Evolutionary conservation across 2,113 vertebrate genomes (phyloP), one percentile per base, ranked within the genome.

Genomic region (Catharus fuscescens): DNA sequence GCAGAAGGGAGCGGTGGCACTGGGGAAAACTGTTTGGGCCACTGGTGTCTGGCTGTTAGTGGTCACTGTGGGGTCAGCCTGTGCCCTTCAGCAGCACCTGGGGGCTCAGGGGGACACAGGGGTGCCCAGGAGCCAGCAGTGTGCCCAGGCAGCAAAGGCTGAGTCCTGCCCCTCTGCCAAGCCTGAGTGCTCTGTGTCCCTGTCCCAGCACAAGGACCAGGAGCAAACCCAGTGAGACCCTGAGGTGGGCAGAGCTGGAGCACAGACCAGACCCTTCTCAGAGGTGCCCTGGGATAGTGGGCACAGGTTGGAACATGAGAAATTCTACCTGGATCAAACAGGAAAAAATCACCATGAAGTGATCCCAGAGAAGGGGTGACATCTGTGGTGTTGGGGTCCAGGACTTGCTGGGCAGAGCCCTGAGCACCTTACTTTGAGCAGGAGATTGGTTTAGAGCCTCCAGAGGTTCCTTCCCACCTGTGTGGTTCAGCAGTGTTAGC

Each of bases 401-500:
- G 40, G 40, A 40, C 40, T 40, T 40, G 40, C 40, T 40, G 40
- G 61, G 36, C 34, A 85, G 65, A 64, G 21, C 40, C 40, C 25
- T 60, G 57, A 79, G 53, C 14, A n/a, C 59, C 6, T 59, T 54
- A 44, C 48, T 85, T 78, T 71, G 15, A n/a, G 65, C 24, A 40
- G 73, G 42, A 80, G 44, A 4, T 21, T 80, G 56, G 25, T 29
- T 83, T n/a, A 32, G n/a, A 47, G 78, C 32, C n/a, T 76, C 16
- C 48, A 72, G 93, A 44, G 40, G 26, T 47, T 80, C 12, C 20
- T 71, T 67, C 32, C 28, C 24, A 47, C 52, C 19, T 8, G 0
- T 0, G 0, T 81, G 44, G 29, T 26, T 74, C 24, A 67, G 45
- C 2, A 1, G 15, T 21, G 36, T 64, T 48, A 52, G 28, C 6